phyloP scores from a whole-genome alignment of 2,888 invertebrate genomes.

The Synergus itoensis region DNA sequence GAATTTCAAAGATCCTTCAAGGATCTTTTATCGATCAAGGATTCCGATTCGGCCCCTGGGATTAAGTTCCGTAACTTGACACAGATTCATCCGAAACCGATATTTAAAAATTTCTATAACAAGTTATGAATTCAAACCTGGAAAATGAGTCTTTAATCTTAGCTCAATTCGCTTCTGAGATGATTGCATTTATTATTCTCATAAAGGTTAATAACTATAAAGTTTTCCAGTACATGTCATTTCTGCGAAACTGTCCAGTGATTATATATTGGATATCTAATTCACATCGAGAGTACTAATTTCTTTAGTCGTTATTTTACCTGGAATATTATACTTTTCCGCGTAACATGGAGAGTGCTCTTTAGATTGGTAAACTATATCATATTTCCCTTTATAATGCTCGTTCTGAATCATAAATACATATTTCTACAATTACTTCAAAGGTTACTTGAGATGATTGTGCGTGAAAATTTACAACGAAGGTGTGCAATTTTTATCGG shows the following conservation, averaged over 20 bases:
- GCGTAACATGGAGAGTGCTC: background rate
- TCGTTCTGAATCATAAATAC: conserved; percentile 9
- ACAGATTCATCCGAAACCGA: conserved; percentile 8
- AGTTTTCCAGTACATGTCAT: conserved; percentile 2
- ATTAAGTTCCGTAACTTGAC: conserved; percentile 1
- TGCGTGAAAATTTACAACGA: conserved; percentile 1
- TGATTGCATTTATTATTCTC: background rate
- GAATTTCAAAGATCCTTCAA: background rate
- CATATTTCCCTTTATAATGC: conserved; percentile 1
- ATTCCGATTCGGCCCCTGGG: background rate
- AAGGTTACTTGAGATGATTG: conserved; percentile 14
- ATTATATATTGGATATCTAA: conserved; percentile 20
- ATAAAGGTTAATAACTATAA: background rate
- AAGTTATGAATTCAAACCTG: background rate
- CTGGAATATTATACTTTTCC: conserved; percentile 23
- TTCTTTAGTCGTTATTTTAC: background rate
- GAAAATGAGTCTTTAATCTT: background rate
- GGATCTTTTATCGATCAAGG: conserved; percentile 19
- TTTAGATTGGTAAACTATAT: background rate
- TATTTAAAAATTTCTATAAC: background rate
- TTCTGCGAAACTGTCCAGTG: conserved; percentile 16
- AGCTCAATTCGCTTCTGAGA: background rate
- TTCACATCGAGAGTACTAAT: conserved; percentile 11
- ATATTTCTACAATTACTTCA: background rate
- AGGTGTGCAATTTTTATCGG: conserved; percentile 1